A percentile compares a stretch with the other conserved stretches of the same genome.
These are phyloP conservation scores for Chydorus sphaericus DNA, from an alignment of 2,888 invertebrate genomes.

Conservation along the genomic window DNA sequence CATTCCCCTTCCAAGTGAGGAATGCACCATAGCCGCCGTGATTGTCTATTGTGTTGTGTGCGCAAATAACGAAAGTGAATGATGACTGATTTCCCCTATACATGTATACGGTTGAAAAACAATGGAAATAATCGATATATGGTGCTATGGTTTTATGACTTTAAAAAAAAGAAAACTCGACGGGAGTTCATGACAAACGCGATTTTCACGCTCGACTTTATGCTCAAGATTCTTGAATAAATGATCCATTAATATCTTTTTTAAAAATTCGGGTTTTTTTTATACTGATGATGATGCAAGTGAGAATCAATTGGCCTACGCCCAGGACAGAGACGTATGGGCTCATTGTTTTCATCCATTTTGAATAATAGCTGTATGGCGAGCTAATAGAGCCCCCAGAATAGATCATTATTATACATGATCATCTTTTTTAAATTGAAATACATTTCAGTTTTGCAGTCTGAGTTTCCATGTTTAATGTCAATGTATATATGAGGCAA, in stretches of 20 bases:
- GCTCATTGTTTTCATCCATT: slow-evolving; percentile 4
- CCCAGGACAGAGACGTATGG: slow-evolving; percentile 4
- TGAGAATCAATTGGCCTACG: background rate
- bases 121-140: too few relatives aligned
- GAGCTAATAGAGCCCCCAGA: too few relatives aligned
- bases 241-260: background rate
- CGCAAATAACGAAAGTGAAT: background rate
- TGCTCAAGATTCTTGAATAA: background rate
- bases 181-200: slow-evolving; percentile 7
- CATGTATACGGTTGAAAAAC: too few relatives aligned
- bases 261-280: background rate
- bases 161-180: background rate
- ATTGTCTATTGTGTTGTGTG: background rate
- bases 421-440: too few relatives aligned
- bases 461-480: too few relatives aligned
- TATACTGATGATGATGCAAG: background rate
- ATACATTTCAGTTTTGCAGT: too few relatives aligned
- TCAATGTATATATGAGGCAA: too few relatives aligned
- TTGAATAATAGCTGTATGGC: too few relatives aligned
- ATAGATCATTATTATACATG: too few relatives aligned
- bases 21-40: too few relatives aligned
- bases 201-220: slow-evolving; percentile 3
- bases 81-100: slow-evolving; percentile 2
- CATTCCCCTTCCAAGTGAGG: too few relatives aligned
- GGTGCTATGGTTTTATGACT: too few relatives aligned